phyloP scores from a whole-genome alignment of 2,888 invertebrate genomes.

The Pilophorus perplexus region DNA sequence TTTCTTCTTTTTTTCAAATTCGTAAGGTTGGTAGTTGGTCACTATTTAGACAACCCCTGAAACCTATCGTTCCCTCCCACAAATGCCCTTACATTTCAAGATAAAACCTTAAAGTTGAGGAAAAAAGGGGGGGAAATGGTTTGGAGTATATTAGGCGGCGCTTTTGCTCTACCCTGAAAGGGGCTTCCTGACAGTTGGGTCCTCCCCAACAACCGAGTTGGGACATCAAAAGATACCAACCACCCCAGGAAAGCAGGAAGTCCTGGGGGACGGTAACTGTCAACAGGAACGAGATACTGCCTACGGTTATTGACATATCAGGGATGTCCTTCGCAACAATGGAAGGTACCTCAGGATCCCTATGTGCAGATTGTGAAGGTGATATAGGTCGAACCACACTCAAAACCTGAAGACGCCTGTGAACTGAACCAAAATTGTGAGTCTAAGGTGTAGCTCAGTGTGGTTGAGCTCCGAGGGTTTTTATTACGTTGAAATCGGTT shows the following conservation, averaged over 20 bases:
- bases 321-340: constrained; percentile 14
- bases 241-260: constrained; percentile 2
- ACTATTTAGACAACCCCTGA: no score
- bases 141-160: neutral
- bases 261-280: constrained; percentile 12
- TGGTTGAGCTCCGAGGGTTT: no score
- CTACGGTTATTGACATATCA: constrained; percentile 23
- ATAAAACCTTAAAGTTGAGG: neutral
- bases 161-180: constrained; percentile 1
- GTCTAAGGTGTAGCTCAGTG: no score
- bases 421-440: no score
- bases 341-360: neutral
- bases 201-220: neutral
- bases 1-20: no score
- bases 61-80: neutral
- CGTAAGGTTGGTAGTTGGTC: no score
- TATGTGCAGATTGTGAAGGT: no score
- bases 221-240: constrained; percentile 7
- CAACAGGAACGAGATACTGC: constrained; percentile 13
- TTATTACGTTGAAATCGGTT: no score
- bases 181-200: neutral
- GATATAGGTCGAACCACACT: no score
- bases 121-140: neutral
- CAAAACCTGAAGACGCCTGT: no score
- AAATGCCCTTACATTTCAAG: neutral